Evolutionary conservation across 1,140 invertebrate genomes (phyloP), one percentile per base, ranked within the genome.

Genomic region (Vanessa atalanta): DNA sequence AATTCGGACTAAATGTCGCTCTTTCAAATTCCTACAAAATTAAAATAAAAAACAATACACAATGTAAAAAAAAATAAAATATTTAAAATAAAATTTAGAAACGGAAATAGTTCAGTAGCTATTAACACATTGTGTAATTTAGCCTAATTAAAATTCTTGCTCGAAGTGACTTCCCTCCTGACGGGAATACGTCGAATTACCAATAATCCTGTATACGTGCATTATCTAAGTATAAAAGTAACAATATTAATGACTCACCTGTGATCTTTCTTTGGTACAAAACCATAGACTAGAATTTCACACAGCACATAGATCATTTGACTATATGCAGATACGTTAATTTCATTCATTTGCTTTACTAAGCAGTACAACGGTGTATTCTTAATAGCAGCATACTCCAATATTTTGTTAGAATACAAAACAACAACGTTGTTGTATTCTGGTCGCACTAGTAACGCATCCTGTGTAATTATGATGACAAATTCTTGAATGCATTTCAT

Each of bases 261-360:
- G 31, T 90, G 82, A 74, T 92, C 90, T 76, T 87, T 92, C 64
- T 79, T 88, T 69, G 82, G 81, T 8, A 89, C 79, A 16, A 83
- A 83, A 57, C 79, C 76, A 66, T 82, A 87, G 6, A 91, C 67
- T 37, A 92, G 68, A 55, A 92, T 84, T n/a, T 91, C 87, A 79
- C 83, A 81, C 13, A 90, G 73, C 26, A 91, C 67, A 77, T 83
- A 88, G 12, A 88, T 72, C 69, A 91, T 71, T 16, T 85, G 83
- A 20, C 80, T 79, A 71, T 79, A 82, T 14, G 77, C 51, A 13
- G 75, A 74, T 15, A 84, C 66, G 63, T 83, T 71, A 64, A 79
- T 83, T 31, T 53, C 70, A 69, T 81, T 85, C 7, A 92, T 65
- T 71, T 77, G 74, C 31, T 70, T 85, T 3, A 87, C 81, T 71